Conservation (phyloP, 2,113 vertebrate genomes). For the Oreocharis arfaki region DNA sequence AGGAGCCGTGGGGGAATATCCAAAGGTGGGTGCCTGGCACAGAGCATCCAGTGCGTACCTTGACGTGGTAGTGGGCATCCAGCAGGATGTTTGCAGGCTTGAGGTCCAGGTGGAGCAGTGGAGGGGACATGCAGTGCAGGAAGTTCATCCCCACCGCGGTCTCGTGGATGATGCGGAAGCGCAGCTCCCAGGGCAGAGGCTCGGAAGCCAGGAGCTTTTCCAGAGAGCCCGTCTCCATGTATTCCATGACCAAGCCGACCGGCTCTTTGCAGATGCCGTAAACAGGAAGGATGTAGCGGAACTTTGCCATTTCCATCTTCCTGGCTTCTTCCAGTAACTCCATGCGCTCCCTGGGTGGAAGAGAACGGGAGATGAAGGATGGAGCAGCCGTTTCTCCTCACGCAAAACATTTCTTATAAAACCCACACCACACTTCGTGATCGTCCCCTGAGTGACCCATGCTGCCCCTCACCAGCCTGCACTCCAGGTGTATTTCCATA, state of each 20-base stretch:
- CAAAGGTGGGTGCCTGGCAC: not conserved
- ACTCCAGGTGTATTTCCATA: not conserved
- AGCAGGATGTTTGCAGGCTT: constrained; percentile 97
- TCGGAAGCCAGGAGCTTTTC: constrained; percentile 89
- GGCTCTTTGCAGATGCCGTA: constrained; percentile 94
- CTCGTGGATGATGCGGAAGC: constrained; percentile 94
- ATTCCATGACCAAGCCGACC: constrained; percentile 95
- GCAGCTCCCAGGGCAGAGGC: constrained; percentile 90
- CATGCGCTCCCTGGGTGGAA: constrained; percentile 80
- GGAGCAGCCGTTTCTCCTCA: not conserved
- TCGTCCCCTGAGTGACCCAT: not conserved
- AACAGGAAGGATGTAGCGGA: constrained; percentile 92
- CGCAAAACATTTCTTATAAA: not conserved
- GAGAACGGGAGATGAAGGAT: not conserved
- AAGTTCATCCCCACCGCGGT: constrained; percentile 98
- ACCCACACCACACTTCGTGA: rapidly evolving
- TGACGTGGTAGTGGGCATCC: constrained; percentile 95
- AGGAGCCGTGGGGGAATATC: not conserved
- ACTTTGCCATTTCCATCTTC: constrained; percentile 98
- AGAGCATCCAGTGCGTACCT: constrained; percentile 64
- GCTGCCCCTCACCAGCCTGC: not conserved
- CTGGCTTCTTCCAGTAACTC: constrained; percentile 93
- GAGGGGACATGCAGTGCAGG: constrained; percentile 94
- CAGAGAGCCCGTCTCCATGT: constrained; percentile 96
- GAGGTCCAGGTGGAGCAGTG: constrained; percentile 93